Evolutionary conservation across 2,888 invertebrate genomes (phyloP), one percentile per base, ranked within the genome.

Genomic region (Ennomos fuscantarius): DNA sequence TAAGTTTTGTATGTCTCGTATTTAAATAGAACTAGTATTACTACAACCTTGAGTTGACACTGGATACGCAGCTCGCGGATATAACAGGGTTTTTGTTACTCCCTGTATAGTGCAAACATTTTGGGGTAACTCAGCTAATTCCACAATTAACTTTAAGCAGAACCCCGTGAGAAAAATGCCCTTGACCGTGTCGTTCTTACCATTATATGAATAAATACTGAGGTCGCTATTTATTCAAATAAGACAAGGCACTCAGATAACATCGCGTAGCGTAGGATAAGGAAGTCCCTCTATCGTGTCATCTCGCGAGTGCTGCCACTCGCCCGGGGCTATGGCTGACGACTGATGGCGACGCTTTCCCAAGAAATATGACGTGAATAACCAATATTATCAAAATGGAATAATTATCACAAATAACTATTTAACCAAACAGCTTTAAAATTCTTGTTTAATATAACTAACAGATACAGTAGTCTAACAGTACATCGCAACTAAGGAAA

Each of bases 141-240:
- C 24, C 24, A 24, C 3, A 24, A 24, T 24, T 24, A 24, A 24
- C 24, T 24, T 40, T 2, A 53, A 41, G 35, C 45, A 41, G n/a
- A 32, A 36, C 32, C 36, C 9, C 15, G 40, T 36, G 41, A 37
- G 35, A 46, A 50, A 13, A 9, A 31, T 63, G 62, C 60, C 63
- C 48, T 64, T 45, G 69, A 53, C 50, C 46, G 36, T 45, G 72
- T 73, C 64, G 68, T 76, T 76, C 79, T 76, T 68, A 44, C 70
- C 73, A 67, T 70, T 67, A 51, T n/a, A n/a, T n/a, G n/a, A 78
- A 80, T 78, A 72, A 79, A 82, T 80, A 74, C 78, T 24, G 2
- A 78, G 72, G 78, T 80, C 72, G 79, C 76, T 75, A 78, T 77
- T 83, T 87, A 90, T 90, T 88, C 80, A 89, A 89, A 89, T 89